Evolutionary conservation across 2,797 vertebrate genomes (phyloP).

Genomic region (Kryptolebias ocellatus): DNA sequence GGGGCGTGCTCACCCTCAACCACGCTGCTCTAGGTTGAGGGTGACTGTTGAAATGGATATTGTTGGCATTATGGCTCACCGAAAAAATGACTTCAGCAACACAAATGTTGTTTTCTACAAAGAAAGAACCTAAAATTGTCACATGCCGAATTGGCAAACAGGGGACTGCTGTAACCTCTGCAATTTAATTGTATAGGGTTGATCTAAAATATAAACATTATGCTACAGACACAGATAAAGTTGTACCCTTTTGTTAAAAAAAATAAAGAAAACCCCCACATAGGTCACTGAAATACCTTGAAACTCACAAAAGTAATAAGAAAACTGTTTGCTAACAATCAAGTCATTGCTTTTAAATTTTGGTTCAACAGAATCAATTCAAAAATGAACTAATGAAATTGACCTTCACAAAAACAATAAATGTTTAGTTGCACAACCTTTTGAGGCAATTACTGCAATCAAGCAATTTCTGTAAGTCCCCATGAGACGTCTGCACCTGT

Average conservation of each 20-base stretch:
- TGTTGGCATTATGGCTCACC: constrained; percentile 34
- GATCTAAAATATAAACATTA: background rate
- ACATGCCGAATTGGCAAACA: background rate
- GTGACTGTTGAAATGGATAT: constrained; percentile 57
- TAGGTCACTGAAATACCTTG: too few relatives aligned
- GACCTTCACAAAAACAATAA: too few relatives aligned
- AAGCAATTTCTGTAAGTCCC: too few relatives aligned
- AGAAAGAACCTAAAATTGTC: background rate
- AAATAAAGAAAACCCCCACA: background rate
- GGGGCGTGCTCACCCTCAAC: constrained; percentile 59
- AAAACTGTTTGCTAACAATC: too few relatives aligned
- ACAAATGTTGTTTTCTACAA: constrained; percentile 15
- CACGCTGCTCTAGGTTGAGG: constrained; percentile 49
- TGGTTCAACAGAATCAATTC: too few relatives aligned
- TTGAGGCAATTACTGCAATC: too few relatives aligned
- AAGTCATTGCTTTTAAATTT: background rate
- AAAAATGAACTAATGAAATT: too few relatives aligned
- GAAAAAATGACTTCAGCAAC: constrained; percentile 23
- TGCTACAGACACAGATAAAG: too few relatives aligned
- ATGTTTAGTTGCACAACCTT: too few relatives aligned
- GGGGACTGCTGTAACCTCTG: background rate
- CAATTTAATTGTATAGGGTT: too few relatives aligned
- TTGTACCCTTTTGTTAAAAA: background rate
- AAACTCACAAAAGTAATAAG: too few relatives aligned
- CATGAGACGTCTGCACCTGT: too few relatives aligned